Conservation (phyloP, 2,888 invertebrate genomes). For the Erebia aethiops region DNA sequence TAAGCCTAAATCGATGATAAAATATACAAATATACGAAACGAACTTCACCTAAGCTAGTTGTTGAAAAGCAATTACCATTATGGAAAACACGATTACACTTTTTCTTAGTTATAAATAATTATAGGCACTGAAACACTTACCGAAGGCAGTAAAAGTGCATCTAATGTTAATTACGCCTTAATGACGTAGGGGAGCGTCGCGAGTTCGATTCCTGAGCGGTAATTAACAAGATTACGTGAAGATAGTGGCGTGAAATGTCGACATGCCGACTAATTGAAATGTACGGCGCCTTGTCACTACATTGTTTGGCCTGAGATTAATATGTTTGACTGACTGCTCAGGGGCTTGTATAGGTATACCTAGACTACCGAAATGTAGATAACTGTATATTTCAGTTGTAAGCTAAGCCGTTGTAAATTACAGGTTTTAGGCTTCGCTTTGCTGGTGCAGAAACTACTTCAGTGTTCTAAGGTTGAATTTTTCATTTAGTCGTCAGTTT, state of each 20-base stretch:
- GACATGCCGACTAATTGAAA: constrained; percentile 59
- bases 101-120: neutral
- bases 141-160: constrained; percentile 18
- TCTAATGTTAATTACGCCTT: constrained; percentile 47
- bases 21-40: neutral
- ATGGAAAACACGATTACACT: neutral
- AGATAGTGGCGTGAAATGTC: constrained; percentile 56
- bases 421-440: too few species aligned
- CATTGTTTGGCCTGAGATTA: constrained; percentile 42
- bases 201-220: constrained; percentile 52
- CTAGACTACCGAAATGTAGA: constrained; percentile 4
- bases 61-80: neutral
- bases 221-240: constrained; percentile 60
- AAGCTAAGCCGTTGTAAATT: neutral
- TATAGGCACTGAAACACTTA: neutral
- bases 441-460: neutral
- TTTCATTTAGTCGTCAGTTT: too few species aligned
- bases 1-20: too few species aligned
- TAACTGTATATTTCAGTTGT: neutral
- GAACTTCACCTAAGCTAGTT: too few species aligned
- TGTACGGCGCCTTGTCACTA: constrained; percentile 50
- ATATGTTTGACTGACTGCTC: constrained; percentile 37
- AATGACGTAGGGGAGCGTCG: constrained; percentile 45
- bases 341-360: constrained; percentile 19
- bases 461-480: neutral